These are phyloP conservation scores for Diorhabda carinulata DNA, from an alignment of 1,140 invertebrate species.

Conservation along the genomic window DNA sequence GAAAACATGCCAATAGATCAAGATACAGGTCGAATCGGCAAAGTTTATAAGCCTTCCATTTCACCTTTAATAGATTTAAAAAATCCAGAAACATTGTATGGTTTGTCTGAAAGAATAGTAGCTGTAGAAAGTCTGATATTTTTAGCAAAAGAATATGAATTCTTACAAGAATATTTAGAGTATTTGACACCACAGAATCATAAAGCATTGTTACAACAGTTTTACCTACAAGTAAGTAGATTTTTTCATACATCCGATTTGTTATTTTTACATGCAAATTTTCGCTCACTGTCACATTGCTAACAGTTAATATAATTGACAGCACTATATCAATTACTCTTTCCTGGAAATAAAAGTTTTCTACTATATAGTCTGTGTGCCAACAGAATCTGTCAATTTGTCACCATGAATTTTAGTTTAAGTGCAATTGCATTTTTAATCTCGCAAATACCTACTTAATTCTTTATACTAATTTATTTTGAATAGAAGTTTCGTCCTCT, in stretches of 20 bases:
- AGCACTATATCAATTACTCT: too few species aligned
- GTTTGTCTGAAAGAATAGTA: conserved; percentile 80
- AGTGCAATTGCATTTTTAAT: too few species aligned
- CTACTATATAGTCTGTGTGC: too few species aligned
- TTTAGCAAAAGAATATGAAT: conserved; percentile 80
- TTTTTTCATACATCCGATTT: background rate
- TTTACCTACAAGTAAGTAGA: conserved; percentile 58
- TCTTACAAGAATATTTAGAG: conserved; percentile 77
- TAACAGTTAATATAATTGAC: too few species aligned
- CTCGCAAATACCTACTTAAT: too few species aligned
- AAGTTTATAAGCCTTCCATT: conserved; percentile 60
- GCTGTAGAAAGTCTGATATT: conserved; percentile 91
- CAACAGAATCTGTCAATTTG: too few species aligned
- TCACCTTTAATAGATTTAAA: conserved; percentile 70
- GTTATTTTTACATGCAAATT: too few species aligned
- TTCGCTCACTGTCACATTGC: too few species aligned
- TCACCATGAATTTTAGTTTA: too few species aligned
- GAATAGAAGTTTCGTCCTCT: too few species aligned
- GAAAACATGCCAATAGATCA: conserved; percentile 33
- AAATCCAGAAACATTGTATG: conserved; percentile 70
- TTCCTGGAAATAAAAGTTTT: too few species aligned
- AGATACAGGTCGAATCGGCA: conserved; percentile 44
- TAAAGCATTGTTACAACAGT: conserved; percentile 68
- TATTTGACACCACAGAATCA: conserved; percentile 62
- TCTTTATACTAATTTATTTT: too few species aligned